Evolutionary conservation across 2,797 vertebrate species (phyloP), one percentile per base, ranked within the genome.

Genomic region (Argyrosomus regius): DNA sequence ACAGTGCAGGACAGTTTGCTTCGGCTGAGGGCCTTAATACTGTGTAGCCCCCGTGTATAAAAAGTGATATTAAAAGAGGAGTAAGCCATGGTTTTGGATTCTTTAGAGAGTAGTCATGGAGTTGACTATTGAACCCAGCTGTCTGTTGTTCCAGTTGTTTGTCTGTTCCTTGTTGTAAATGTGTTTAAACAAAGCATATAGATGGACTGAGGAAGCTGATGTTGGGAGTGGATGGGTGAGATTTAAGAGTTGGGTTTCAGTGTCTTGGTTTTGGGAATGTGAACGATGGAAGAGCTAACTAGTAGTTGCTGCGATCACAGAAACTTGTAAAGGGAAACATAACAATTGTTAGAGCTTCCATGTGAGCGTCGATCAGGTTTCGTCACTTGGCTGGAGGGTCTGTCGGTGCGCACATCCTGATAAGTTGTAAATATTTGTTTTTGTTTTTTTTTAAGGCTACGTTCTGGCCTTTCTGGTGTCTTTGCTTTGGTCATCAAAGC

Each of bases 401-500:
- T 50, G 77, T 82, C 39, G 1, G 62, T 53, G 60, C 54, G 6
- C 81, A 88, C 78, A 75, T 91, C 62, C 76, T 82, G 43, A 78
- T 75, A 4, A 67, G 64, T 88, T 94, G 90, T 95, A 94, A 87
- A 94, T 94, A 93, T 89, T 88, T 82, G 57, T 54, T 56, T 72
- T 64, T 85, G 78, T 81, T 78, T 74, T 72, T 62, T 86, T 80
- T 83, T 78, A 72, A 46, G 74, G 79, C 63, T 78, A 9, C 20
- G 4, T 73, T 64, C 62, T 62, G 49, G 83, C 81, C 76, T 85
- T 82, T 77, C 50, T 50, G 49, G 78, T 63, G 64, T 83, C 46
- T 84, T 78, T 75, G 75, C 72, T 74, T 80, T 35, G 24, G 78
- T 78, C 22, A 20, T 66, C 53, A 41, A 87, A 81, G 82, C 46